Evolutionary conservation across 2,888 invertebrate species (phyloP).

Genomic region (Amphiduros pacificus): DNA sequence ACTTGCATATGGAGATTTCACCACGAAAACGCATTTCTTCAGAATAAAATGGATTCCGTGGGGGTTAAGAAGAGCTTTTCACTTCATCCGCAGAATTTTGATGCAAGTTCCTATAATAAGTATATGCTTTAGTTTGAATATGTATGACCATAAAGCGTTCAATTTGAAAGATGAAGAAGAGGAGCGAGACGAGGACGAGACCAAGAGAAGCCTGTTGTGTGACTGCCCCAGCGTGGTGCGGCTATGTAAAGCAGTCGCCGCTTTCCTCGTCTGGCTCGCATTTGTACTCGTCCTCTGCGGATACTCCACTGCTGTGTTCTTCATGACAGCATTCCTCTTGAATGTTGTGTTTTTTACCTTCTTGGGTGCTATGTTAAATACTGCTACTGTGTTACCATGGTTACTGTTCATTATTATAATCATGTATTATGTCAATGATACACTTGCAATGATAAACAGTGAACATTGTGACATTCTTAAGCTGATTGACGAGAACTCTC

Average conservation of each 20-base stretch:
- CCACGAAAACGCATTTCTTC: constrained; percentile 29
- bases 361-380: constrained; percentile 26
- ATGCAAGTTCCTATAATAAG: constrained; percentile 30
- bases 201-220: constrained; percentile 2
- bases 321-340: constrained; percentile 28
- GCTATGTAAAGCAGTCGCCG: constrained; percentile 17
- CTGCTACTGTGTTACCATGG: constrained; percentile 31
- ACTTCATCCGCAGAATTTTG: constrained; percentile 18
- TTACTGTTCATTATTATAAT: constrained; percentile 21
- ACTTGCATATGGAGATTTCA: constrained; percentile 31
- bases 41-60: constrained; percentile 29
- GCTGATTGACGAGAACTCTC: constrained; percentile 37
- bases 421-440: constrained; percentile 30
- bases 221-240: constrained; percentile 3
- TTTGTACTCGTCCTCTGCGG: constrained; percentile 30
- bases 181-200: constrained; percentile 17
- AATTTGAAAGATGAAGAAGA: constrained; percentile 11
- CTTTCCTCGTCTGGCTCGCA: constrained; percentile 28
- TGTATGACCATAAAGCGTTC: constrained; percentile 23
- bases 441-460: constrained; percentile 27
- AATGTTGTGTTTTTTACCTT: constrained; percentile 31
- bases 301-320: constrained; percentile 29
- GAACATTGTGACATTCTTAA: constrained; percentile 27
- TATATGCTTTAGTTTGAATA: constrained; percentile 25
- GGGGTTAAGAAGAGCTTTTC: constrained; percentile 25